These are phyloP conservation scores for Willowsia nigromaculata DNA, from an alignment of 2,888 invertebrate species.

Conservation along the genomic window DNA sequence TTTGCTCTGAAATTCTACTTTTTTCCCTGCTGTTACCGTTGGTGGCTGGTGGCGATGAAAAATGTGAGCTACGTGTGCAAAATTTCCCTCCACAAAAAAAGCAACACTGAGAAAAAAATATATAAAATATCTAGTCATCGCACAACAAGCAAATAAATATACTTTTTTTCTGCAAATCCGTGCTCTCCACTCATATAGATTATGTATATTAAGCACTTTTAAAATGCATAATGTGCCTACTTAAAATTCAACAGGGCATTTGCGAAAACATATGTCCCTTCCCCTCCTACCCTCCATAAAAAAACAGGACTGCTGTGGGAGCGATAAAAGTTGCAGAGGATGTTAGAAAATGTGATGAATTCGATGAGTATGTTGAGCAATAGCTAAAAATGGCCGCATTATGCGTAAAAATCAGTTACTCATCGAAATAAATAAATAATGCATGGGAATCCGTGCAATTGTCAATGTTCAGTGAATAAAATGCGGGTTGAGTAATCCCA, in stretches of 20 bases:
- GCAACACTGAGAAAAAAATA: not conserved
- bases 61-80: conserved; percentile 50
- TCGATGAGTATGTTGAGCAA: not conserved
- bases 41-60: conserved; percentile 41
- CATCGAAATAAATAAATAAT: not conserved
- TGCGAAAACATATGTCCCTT: not conserved
- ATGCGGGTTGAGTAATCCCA: not conserved
- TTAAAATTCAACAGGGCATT: conserved; percentile 29
- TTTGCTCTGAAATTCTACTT: no score
- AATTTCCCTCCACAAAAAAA: not conserved
- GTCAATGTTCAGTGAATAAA: not conserved
- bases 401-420: not conserved
- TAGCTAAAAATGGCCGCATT: not conserved
- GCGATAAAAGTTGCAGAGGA: not conserved
- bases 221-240: not conserved
- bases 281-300: no score
- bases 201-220: no score
- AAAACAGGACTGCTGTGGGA: no score
- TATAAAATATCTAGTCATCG: conserved; percentile 25
- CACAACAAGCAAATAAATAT: not conserved
- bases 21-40: not conserved
- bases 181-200: no score
- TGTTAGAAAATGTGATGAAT: not conserved
- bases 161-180: not conserved
- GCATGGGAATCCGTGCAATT: not conserved